Evolutionary conservation across 64 coral and sea anemone genomes (phyloP), one percentile per base, ranked within the genome.

Genomic region (Anthopleura sola): DNA sequence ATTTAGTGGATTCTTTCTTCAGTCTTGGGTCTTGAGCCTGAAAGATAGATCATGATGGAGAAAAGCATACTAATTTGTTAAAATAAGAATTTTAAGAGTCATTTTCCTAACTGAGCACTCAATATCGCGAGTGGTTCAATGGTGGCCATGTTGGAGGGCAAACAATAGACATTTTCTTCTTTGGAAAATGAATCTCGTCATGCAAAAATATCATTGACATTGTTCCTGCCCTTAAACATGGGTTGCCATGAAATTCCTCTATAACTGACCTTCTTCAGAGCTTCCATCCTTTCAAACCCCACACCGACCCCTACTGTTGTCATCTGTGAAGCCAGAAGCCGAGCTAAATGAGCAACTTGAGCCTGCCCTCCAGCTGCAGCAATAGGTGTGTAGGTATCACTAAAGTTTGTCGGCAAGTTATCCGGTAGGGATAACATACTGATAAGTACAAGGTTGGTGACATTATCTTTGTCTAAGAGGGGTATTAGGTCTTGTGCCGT

Each of bases 341-440:
- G 83, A 16, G 97, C 93, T 15, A 99, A 90, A 92, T 99, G 97
- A 28, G 90, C 87, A 8, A 99, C 97, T 40, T 99, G 97, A 0
- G 97, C 92, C 18, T 88, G 89, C 3, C 97, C 93, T 1, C 97
- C 97, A 62, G 97, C 97, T 29, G 97, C 97, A 4, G 97, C 97
- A 49, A 99, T 99, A 23, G 97, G 97, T 23, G 97, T 99, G 93
- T 95, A 99, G 2, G 97, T 99, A 56, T 94, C 93, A 47, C 93
- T 93, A 29, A 99, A 99, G 85, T 95, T 88, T 0, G 97, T 90
- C 3, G 97, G 97, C 32, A 99, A 24, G 24, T 84, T 85, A 18
- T 99, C 97, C 0, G 97, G 97, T 15, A 99, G 87, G 19, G 93
- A 85, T 21, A 99, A 64, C 97, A 99, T 99, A 66, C 97, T 99